Percentiles rank a stretch among this genome's conserved stretches.
Evolutionary conservation across 2,113 vertebrate genomes (phyloP).

Genomic region (Catharus fuscescens): DNA sequence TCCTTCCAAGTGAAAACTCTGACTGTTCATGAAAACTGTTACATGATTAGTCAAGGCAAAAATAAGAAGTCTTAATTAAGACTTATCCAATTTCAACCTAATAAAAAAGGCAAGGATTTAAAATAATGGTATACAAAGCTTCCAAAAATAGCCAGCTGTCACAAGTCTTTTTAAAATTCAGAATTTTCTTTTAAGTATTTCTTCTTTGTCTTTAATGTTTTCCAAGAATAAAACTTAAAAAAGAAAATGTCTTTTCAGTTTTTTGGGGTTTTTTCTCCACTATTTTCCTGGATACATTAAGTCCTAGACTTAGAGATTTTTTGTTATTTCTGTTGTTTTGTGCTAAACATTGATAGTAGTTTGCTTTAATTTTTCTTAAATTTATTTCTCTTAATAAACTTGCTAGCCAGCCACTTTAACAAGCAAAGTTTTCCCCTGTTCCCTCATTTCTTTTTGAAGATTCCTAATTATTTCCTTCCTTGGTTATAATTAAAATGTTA

Average conservation of each 20-base stretch:
- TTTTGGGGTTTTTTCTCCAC: too few relatives aligned
- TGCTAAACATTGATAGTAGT: background rate
- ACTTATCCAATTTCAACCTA: background rate
- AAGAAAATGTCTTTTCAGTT: background rate
- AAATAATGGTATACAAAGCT: background rate
- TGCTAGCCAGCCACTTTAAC: background rate
- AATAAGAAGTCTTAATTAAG: background rate
- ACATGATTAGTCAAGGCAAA: background rate
- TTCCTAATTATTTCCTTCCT: background rate
- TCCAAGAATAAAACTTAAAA: background rate
- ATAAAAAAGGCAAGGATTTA: background rate
- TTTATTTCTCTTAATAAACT: background rate
- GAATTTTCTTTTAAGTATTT: background rate
- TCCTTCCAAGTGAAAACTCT: background rate
- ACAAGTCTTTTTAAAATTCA: background rate
- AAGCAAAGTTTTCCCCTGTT: background rate
- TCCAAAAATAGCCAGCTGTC: background rate
- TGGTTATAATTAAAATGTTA: background rate
- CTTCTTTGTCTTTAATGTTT: background rate
- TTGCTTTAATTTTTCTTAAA: background rate
- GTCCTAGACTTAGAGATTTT: background rate
- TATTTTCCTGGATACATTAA: background rate
- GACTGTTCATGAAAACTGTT: background rate
- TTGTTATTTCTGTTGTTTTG: background rate
- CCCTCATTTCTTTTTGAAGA: background rate